Base-by-base conservation (phyloP, 2,797 vertebrate genomes). In the Acropternis orthonyx region DNA sequence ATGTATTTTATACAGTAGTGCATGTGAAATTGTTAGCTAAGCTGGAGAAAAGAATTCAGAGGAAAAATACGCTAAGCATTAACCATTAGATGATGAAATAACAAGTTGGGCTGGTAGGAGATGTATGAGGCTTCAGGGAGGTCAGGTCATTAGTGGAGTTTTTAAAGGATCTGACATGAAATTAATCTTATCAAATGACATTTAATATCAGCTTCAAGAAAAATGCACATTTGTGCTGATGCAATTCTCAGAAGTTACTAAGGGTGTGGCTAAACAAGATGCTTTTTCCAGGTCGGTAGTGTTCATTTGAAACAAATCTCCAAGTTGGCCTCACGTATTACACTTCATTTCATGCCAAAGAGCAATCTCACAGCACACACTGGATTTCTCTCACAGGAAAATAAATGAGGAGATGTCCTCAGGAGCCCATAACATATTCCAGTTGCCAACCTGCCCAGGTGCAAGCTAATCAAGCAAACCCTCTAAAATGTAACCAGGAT, bases 291-390 rank as follows among this genome's bases (percentile, higher is more conserved):
- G 26, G 28, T 44, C 2, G 0, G 9, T 24, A 30, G 9, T 6
- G 15, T 23, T 68, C 49, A 28, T 76, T 83, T 54, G 34, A 69
- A 91, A 66, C 36, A 61, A 36, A 73, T 26, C 51, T 56, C 28
- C 14, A 34, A 44, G 59, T 2, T 69, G 24, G 18, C 41, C 14
- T 72, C 0, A 0, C 0, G 1, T 46, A 41, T 26, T 34, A 52
- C 7, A 34, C 16, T 58, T 61, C 24, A 51, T 9, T 34, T 86
- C 62, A 51, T 15, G 23, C 22, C 74, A 85, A 81, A 52, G 30
- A 89, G 10, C 32, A 68, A 32, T 22, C 49, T 78, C 58, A 59
- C 3, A 46, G 65, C 24, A 81, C 26, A 43, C 19, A 6, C 10
- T 34, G 26, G 14, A 44, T 23, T 72, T 32, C 17, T 49, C 55